Percentiles rank a stretch among this genome's conserved stretches.
Evolutionary conservation across 2,113 vertebrate genomes (phyloP).

Genomic region (Fukomys damarensis): DNA sequence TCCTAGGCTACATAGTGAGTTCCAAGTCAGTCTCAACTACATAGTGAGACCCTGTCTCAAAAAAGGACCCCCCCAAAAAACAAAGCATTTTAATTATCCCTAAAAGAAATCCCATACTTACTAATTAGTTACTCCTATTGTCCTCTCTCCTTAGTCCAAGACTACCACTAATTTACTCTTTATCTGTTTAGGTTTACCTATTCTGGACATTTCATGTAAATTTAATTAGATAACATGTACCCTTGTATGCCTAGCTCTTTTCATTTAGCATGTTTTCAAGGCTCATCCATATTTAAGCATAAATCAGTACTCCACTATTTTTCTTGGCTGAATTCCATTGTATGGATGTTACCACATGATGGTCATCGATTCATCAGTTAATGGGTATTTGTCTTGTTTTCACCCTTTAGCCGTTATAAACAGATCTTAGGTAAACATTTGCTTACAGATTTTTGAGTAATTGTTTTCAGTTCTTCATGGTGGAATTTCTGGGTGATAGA

Average conservation of each 20-base stretch:
- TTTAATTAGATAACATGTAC: neutral
- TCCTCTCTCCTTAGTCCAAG: fast-evolving
- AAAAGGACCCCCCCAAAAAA: no score
- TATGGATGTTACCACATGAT: neutral
- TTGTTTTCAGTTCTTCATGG: neutral
- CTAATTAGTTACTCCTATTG: neutral
- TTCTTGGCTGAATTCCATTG: neutral
- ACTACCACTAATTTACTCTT: neutral
- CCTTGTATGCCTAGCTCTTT: neutral
- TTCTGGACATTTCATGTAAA: neutral
- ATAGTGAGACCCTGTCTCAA: no score
- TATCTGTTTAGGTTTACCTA: neutral
- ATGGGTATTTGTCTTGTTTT: neutral
- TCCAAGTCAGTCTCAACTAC: no score
- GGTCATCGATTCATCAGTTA: neutral
- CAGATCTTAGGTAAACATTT: neutral
- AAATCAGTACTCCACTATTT: neutral
- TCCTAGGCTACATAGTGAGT: no score
- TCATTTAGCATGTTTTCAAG: neutral
- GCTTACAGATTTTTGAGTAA: neutral
- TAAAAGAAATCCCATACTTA: neutral
- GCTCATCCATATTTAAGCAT: neutral
- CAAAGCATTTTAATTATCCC: neutral
- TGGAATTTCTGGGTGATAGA: neutral
- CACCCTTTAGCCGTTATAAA: neutral